Evolutionary conservation across 2,888 invertebrate species (phyloP).

Genomic region (Dendrolimus houi): DNA sequence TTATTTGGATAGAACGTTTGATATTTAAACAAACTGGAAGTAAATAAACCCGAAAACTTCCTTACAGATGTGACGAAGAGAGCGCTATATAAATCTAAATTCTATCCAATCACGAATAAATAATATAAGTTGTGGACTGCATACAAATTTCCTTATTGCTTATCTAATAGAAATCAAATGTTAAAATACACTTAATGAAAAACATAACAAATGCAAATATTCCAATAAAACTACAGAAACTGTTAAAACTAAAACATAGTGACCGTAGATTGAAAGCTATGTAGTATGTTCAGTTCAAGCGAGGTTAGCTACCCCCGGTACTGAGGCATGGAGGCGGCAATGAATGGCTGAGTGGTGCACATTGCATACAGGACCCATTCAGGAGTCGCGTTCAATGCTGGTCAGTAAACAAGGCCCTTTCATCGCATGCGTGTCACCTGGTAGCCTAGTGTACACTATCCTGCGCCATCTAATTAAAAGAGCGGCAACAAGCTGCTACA

Average conservation of each 20-base stretch:
- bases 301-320: slow-evolving; percentile 56
- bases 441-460: slow-evolving; percentile 42
- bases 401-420: slow-evolving; percentile 53
- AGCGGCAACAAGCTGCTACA: background rate
- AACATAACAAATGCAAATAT: too few relatives aligned
- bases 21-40: slow-evolving; percentile 20
- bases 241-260: too few relatives aligned
- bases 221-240: too few relatives aligned
- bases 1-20: background rate
- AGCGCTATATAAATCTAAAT: background rate
- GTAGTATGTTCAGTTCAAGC: slow-evolving; percentile 14
- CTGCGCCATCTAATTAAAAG: slow-evolving; percentile 12
- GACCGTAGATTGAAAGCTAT: too few relatives aligned
- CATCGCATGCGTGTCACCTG: slow-evolving; percentile 54
- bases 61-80: background rate
- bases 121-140: too few relatives aligned
- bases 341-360: slow-evolving; percentile 59
- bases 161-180: background rate
- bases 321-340: slow-evolving; percentile 38
- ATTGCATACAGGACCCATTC: slow-evolving; percentile 46
- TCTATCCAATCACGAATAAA: background rate
- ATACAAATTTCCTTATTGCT: background rate
- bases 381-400: slow-evolving; percentile 45
- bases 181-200: too few relatives aligned
- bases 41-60: background rate